Conservation (phyloP, 2,888 invertebrate genomes). For the Glaucopsyche alexis region DNA sequence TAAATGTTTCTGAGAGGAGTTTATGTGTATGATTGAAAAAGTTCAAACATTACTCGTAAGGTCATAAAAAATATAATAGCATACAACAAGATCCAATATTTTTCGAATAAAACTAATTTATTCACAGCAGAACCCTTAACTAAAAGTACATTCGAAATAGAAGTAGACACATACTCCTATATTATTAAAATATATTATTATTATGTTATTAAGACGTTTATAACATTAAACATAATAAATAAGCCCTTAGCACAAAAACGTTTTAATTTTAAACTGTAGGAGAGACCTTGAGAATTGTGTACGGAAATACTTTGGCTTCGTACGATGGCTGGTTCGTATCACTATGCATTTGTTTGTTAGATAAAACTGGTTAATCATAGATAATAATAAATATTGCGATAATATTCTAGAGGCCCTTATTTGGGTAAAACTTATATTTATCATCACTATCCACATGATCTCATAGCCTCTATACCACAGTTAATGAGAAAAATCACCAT, state of each 20-base stretch:
- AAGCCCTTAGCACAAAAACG: slow-evolving; percentile 24
- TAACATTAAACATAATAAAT: slow-evolving; percentile 13
- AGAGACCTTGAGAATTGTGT: slow-evolving; percentile 29
- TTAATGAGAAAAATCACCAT: background rate
- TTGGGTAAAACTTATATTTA: slow-evolving; percentile 5
- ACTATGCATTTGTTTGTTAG: slow-evolving; percentile 30
- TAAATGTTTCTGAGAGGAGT: no score
- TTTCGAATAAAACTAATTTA: no score
- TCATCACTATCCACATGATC: background rate
- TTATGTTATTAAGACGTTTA: background rate
- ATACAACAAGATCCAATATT: no score
- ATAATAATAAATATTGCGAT: slow-evolving; percentile 26
- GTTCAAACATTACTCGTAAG: no score
- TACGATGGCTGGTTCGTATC: slow-evolving; percentile 28
- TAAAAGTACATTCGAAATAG: no score
- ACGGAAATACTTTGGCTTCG: slow-evolving; percentile 29
- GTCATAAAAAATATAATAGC: no score
- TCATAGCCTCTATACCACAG: background rate
- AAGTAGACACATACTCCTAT: background rate
- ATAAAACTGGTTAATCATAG: slow-evolving; percentile 28
- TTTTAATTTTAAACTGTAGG: slow-evolving; percentile 18
- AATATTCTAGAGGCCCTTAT: slow-evolving; percentile 26
- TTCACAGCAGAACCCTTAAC: no score
- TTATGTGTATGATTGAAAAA: no score
- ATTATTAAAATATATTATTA: background rate